Percentiles rank a stretch among this genome's conserved stretches.
phyloP scores from a whole-genome alignment of 1,140 invertebrate species.

The Matsumurasca onukii region DNA sequence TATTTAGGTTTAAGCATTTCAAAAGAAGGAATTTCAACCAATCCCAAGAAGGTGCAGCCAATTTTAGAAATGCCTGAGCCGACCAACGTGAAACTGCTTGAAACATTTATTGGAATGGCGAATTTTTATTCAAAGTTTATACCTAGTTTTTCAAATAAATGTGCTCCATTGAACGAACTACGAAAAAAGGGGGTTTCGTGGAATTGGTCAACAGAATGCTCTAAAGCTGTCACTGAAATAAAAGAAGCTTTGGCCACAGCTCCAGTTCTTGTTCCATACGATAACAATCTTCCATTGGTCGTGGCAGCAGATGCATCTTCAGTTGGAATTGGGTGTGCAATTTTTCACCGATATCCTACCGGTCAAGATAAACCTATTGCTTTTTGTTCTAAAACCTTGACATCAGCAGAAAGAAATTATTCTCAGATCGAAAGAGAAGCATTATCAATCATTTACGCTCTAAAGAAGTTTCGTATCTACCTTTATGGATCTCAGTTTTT shows the following conservation, averaged over 20 bases:
- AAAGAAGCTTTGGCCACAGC: neutral
- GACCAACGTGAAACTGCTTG: neutral
- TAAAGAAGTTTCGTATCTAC: neutral
- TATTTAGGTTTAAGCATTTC: neutral
- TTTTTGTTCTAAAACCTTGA: neutral
- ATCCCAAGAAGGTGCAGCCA: neutral
- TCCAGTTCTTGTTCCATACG: neutral
- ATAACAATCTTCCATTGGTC: neutral
- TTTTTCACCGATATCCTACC: neutral
- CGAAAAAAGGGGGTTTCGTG: neutral
- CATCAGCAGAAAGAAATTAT: neutral
- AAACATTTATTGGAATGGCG: constrained; percentile 4
- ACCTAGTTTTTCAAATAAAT: neutral
- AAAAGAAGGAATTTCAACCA: constrained; percentile 4
- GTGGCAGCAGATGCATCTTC: neutral
- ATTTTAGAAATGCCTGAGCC: neutral
- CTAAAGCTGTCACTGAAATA: neutral
- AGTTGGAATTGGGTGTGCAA: neutral
- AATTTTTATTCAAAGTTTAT: neutral
- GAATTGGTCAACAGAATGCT: neutral
- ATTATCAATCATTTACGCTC: neutral
- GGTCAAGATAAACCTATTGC: neutral
- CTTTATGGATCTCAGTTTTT: neutral
- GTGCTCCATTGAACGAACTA: neutral
- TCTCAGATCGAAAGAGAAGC: neutral